phyloP scores from a whole-genome alignment of 2,888 invertebrate genomes.

The Frankliniella fusca region DNA sequence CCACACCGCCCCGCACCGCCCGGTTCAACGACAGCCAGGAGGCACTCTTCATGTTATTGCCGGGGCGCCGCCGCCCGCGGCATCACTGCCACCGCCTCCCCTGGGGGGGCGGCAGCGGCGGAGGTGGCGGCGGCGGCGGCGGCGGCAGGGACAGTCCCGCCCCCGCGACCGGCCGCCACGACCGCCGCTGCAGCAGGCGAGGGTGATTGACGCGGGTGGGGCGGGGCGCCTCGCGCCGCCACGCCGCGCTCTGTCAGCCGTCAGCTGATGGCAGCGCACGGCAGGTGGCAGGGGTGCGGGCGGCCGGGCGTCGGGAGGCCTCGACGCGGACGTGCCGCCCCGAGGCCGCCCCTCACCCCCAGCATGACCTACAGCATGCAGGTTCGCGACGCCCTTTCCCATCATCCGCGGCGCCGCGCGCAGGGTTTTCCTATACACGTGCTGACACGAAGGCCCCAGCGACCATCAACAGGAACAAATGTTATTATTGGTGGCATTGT shows the following conservation, averaged over 20 bases:
- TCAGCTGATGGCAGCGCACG: conserved; percentile 14
- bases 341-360: background rate
- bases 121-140: background rate
- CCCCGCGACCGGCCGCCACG: background rate
- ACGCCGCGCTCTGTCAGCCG: background rate
- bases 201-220: background rate
- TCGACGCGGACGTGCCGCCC: background rate
- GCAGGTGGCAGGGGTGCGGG: background rate
- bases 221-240: background rate
- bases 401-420: no score
- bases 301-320: background rate
- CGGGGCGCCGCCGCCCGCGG: background rate
- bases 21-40: conserved; percentile 10
- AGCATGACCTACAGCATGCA: background rate
- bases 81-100: background rate
- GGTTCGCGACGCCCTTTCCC: background rate
- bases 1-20: background rate
- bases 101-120: background rate
- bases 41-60: background rate
- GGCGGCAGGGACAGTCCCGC: background rate
- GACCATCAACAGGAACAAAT: no score
- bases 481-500: no score
- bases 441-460: no score
- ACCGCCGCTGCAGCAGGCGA: background rate
- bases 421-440: no score